These are phyloP conservation scores for Megaustenia siamemsis DNA, from an alignment of 2,888 invertebrate genomes.

Conservation along the genomic window DNA sequence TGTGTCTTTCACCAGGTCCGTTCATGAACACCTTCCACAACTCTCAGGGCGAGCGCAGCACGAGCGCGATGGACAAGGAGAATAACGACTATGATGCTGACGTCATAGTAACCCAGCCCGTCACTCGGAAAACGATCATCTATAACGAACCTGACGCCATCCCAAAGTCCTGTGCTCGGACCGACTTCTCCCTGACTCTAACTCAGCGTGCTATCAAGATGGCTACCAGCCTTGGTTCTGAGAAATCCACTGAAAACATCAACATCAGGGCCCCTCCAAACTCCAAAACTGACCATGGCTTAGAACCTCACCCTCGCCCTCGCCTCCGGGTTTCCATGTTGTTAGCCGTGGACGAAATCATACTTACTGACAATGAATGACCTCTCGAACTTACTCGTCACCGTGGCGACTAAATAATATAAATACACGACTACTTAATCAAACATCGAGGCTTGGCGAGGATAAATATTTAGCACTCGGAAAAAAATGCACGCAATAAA, in stretches of 20 bases:
- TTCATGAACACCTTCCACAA: slow-evolving; percentile 3
- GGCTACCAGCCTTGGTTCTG: neutral
- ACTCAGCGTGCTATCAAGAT: slow-evolving; percentile 15
- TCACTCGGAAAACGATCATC: neutral
- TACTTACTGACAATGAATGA: neutral
- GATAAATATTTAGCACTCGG: no score
- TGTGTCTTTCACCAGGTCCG: slow-evolving; percentile 37
- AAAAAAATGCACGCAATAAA: no score
- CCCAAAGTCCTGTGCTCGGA: neutral
- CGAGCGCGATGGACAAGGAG: neutral
- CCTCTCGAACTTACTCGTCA: no score
- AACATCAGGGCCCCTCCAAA: neutral
- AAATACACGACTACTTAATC: no score
- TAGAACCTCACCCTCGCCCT: neutral
- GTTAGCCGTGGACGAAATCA: neutral
- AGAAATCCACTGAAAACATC: neutral
- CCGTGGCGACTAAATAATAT: no score
- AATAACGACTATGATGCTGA: slow-evolving; percentile 36
- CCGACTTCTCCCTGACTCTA: slow-evolving; percentile 21
- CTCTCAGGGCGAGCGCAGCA: neutral
- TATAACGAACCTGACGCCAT: slow-evolving; percentile 45
- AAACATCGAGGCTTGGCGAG: no score
- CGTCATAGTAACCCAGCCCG: slow-evolving; percentile 5
- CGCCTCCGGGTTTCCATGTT: neutral
- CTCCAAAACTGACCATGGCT: neutral